These are phyloP conservation scores for Zelleria hepariella DNA, from an alignment of 2,888 invertebrate species.

Conservation along the genomic window DNA sequence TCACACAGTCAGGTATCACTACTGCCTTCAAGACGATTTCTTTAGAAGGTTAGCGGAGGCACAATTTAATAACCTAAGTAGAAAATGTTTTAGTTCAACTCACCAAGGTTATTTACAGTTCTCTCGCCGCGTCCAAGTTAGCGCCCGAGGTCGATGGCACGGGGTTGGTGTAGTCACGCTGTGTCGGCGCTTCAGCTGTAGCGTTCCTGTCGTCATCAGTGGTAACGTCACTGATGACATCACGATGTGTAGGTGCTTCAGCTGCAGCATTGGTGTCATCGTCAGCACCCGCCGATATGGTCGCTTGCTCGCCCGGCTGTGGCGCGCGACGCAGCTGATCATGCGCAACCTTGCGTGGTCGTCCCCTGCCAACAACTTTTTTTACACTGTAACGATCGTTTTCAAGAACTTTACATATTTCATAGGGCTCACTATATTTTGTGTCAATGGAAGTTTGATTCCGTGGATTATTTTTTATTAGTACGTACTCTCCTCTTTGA, in stretches of 20 bases:
- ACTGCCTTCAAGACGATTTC: too few species aligned
- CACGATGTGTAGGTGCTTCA: neutral
- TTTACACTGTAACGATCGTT: conserved; percentile 19
- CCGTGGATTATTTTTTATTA: conserved; percentile 15
- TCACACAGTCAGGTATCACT: too few species aligned
- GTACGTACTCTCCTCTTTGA: conserved; percentile 9
- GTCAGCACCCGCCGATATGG: conserved; percentile 10
- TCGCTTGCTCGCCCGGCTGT: conserved; percentile 13
- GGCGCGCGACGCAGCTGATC: conserved; percentile 18
- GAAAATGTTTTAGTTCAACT: neutral
- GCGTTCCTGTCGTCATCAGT: neutral
- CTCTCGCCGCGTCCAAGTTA: neutral
- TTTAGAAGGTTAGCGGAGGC: too few species aligned
- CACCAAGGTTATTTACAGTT: neutral
- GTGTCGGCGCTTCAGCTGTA: neutral
- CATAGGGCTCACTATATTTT: conserved; percentile 17
- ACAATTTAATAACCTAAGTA: too few species aligned
- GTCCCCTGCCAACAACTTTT: conserved; percentile 12
- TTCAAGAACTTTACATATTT: conserved; percentile 13
- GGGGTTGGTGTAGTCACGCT: neutral
- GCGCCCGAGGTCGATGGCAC: neutral
- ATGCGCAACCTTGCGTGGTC: conserved; percentile 18
- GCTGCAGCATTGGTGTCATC: neutral
- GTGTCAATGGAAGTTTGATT: conserved; percentile 17
- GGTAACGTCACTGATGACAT: neutral